A percentile compares a stretch with the other conserved stretches of the same genome.
Evolutionary conservation across 2,797 vertebrate species (phyloP).

Genomic region (Semaprochilodus insignis): DNA sequence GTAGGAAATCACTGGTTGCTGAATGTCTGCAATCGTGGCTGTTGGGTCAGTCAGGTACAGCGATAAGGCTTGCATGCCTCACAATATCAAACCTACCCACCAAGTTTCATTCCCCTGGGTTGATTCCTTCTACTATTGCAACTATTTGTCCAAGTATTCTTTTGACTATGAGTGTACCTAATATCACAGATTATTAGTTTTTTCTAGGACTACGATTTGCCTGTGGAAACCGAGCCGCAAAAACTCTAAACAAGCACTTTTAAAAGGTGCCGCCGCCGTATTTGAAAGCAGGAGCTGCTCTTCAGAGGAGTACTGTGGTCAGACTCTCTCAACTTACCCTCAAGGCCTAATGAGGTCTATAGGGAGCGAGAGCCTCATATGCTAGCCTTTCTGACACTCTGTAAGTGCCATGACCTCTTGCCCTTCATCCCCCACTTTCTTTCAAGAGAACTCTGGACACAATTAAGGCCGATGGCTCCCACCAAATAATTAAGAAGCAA

Average conservation of each 20-base stretch:
- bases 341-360: constrained; percentile 51
- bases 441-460: constrained; percentile 21
- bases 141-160: no score
- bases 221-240: not conserved
- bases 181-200: not conserved
- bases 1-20: no score
- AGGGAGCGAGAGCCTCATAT: constrained; percentile 32
- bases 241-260: not conserved
- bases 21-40: no score
- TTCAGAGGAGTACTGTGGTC: constrained; percentile 20
- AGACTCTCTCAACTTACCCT: constrained; percentile 39
- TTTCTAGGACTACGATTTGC: not conserved
- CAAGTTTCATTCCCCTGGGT: no score
- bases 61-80: no score
- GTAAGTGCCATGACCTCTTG: constrained; percentile 33
- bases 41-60: no score
- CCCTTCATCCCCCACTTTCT: not conserved
- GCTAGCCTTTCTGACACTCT: constrained; percentile 5
- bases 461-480: constrained; percentile 25
- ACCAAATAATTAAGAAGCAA: constrained; percentile 39
- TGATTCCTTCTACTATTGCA: no score
- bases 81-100: no score
- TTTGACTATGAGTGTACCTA: no score
- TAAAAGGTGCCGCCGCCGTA: not conserved
- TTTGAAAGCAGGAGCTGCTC: not conserved